phyloP scores from a whole-genome alignment of 2,888 invertebrate genomes.

The Scaptomyza reducta region DNA sequence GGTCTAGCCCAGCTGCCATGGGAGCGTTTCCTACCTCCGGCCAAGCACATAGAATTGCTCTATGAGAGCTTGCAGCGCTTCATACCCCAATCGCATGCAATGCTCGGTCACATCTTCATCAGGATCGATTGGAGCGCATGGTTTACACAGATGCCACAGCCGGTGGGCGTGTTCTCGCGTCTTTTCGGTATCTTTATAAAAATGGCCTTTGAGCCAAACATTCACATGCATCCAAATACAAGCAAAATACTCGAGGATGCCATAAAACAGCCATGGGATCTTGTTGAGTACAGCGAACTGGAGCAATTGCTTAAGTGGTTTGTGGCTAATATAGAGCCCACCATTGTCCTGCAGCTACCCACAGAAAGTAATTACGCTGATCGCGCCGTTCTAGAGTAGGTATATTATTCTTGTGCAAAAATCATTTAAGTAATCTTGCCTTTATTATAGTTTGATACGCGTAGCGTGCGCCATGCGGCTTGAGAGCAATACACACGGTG shows the following conservation, averaged over 20 bases:
- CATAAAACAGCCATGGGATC: conserved; percentile 88
- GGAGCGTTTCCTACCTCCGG: conserved; percentile 88
- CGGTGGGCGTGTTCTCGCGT: conserved; percentile 86
- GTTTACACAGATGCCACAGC: conserved; percentile 82
- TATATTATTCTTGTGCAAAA: conserved; percentile 4
- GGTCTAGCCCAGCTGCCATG: conserved; percentile 88
- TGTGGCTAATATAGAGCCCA: conserved; percentile 89
- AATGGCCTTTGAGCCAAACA: conserved; percentile 89
- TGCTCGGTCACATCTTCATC: conserved; percentile 89
- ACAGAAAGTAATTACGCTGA: conserved; percentile 86
- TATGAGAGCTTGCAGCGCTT: conserved; percentile 87
- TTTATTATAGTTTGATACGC: conserved; percentile 69
- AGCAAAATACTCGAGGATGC: conserved; percentile 86
- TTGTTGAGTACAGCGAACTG: conserved; percentile 87
- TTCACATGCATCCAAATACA: conserved; percentile 86
- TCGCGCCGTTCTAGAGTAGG: conserved; percentile 86
- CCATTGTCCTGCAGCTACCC: conserved; percentile 86
- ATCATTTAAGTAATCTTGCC: not conserved
- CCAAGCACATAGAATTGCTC: conserved; percentile 87
- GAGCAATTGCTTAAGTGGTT: conserved; percentile 90
- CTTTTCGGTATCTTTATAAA: conserved; percentile 89
- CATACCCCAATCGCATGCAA: conserved; percentile 89
- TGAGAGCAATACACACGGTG: conserved; percentile 54
- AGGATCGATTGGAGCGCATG: conserved; percentile 88
- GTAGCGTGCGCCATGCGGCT: conserved; percentile 79